Percentiles rank a stretch among this genome's conserved stretches.
phyloP scores from a whole-genome alignment of 2,797 vertebrate species.

The Falco berigora region DNA sequence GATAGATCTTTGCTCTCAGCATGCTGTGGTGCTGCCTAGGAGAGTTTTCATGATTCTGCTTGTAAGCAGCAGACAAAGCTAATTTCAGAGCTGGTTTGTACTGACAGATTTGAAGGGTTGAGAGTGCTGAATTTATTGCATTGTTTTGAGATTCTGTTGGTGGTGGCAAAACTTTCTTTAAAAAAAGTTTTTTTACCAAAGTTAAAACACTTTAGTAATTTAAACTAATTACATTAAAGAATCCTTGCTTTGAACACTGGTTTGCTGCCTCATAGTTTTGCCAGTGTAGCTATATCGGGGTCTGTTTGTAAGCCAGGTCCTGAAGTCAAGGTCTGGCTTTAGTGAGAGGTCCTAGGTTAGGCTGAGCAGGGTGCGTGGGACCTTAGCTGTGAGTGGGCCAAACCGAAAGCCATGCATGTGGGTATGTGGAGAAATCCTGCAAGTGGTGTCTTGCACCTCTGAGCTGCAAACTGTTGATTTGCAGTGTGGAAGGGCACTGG shows the following conservation, averaged over 20 bases:
- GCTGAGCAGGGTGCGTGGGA: background rate
- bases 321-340: background rate
- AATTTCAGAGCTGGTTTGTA: background rate
- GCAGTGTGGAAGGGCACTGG: background rate
- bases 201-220: too few relatives aligned
- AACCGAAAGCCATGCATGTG: fast-evolving
- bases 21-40: background rate
- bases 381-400: background rate
- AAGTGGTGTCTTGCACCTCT: background rate
- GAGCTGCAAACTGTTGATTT: fast-evolving
- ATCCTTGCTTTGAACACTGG: background rate
- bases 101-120: background rate
- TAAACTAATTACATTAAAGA: background rate
- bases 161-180: background rate
- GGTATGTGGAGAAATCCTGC: background rate
- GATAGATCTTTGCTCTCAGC: background rate
- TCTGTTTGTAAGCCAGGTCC: background rate
- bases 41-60: background rate
- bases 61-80: background rate
- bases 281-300: background rate
- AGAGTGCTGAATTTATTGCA: background rate
- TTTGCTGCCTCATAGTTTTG: background rate
- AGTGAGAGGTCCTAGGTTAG: background rate
- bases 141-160: background rate
- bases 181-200: background rate